Evolutionary conservation across 2,113 vertebrate species (phyloP).

Genomic region (Pycnonotus jocosus): DNA sequence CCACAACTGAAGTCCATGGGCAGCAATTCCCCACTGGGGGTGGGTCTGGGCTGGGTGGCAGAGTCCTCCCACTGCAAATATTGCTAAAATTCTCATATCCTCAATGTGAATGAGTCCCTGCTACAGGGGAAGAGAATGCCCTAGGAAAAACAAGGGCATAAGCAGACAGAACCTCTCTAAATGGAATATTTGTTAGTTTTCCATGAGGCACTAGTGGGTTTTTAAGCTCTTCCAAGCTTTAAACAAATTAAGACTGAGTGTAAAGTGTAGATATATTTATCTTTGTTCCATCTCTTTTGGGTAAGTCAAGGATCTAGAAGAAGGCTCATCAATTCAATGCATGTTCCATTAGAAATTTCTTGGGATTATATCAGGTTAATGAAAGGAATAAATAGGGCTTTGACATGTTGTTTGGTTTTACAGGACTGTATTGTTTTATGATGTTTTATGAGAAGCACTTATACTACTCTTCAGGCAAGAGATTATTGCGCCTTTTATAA

Average conservation of each 20-base stretch:
- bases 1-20: background rate
- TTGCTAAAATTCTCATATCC: background rate
- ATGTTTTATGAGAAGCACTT: constrained; percentile 62
- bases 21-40: fast-evolving
- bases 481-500: constrained; percentile 49
- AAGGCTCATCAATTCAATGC: constrained; percentile 6
- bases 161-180: constrained; percentile 20
- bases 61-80: background rate
- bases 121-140: background rate
- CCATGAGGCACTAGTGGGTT: constrained; percentile 26
- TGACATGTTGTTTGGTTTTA: constrained; percentile 51
- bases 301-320: background rate
- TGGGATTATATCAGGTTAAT: constrained; percentile 58
- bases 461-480: constrained; percentile 21
- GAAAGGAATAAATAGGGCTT: constrained; percentile 60
- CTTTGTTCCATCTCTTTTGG: constrained; percentile 1
- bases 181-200: constrained; percentile 49
- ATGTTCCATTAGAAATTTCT: constrained; percentile 45
- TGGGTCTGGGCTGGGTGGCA: background rate
- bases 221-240: constrained; percentile 43
- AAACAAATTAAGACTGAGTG: constrained; percentile 49
- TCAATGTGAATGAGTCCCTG: background rate
- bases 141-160: background rate
- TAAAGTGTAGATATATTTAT: constrained; percentile 30
- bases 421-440: constrained; percentile 59